Evolutionary conservation across 2,888 invertebrate species (phyloP).

Genomic region (Strigamia maritima): DNA sequence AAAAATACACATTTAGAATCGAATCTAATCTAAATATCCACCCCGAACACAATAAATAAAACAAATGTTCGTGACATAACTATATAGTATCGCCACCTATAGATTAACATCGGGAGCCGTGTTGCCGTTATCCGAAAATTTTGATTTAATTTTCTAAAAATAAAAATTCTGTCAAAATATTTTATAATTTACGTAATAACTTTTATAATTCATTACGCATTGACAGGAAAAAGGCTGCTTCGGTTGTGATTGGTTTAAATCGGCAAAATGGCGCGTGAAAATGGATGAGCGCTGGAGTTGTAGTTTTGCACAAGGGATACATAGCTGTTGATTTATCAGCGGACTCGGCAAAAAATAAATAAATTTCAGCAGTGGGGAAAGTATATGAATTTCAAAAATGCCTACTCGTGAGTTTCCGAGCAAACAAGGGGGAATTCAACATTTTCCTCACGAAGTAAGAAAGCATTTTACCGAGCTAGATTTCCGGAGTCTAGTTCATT

Average conservation of each 20-base stretch:
- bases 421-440: not conserved
- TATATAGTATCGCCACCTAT: not conserved
- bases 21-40: no score
- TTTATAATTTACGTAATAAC: no score
- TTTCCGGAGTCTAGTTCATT: not conserved
- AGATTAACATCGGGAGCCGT: not conserved
- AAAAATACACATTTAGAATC: no score
- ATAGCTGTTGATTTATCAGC: no score
- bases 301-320: no score
- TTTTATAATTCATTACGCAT: no score
- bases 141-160: not conserved
- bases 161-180: not conserved
- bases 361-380: not conserved
- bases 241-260: no score
- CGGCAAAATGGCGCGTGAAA: not conserved
- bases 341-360: not conserved
- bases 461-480: not conserved
- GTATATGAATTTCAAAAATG: not conserved
- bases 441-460: not conserved
- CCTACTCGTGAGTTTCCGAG: constrained; percentile 22
- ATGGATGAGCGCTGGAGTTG: not conserved
- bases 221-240: no score
- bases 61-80: not conserved
- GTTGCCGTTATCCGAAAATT: not conserved
- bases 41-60: no score